Evolutionary conservation across 2,888 invertebrate genomes (phyloP).

Genomic region (Amblyjoppa proteus): DNA sequence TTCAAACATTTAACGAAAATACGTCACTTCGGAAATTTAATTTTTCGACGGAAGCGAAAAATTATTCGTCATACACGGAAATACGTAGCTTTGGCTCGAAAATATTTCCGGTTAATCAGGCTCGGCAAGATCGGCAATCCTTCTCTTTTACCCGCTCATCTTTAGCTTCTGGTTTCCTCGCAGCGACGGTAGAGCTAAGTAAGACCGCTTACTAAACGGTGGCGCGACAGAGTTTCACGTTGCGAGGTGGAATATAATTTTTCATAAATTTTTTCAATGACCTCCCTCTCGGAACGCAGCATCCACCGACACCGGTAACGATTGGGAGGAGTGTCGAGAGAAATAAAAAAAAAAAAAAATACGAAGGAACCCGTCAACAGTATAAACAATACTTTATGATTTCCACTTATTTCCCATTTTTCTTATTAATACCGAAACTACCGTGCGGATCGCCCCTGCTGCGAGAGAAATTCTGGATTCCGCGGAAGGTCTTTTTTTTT

Average conservation of each 20-base stretch:
- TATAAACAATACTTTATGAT: slow-evolving; percentile 20
- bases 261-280: slow-evolving; percentile 19
- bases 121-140: not conserved
- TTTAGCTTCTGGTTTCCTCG: not conserved
- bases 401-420: slow-evolving; percentile 12
- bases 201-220: not conserved
- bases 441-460: not conserved
- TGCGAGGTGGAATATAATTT: slow-evolving; percentile 13
- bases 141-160: not conserved
- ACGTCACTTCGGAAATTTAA: too few species aligned
- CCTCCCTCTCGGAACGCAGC: not conserved
- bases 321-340: not conserved
- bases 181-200: not conserved
- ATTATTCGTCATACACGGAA: too few species aligned
- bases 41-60: too few species aligned
- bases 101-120: not conserved
- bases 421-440: slow-evolving; percentile 3
- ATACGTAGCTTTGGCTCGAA: too few species aligned
- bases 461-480: slow-evolving; percentile 11
- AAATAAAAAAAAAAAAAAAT: not conserved
- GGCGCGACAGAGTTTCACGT: not conserved
- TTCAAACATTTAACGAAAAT: too few species aligned
- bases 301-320: slow-evolving; percentile 8
- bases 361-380: not conserved
- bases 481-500: not conserved